Evolutionary conservation across 2,113 vertebrate genomes (phyloP).

Genomic region (Strix uralensis): DNA sequence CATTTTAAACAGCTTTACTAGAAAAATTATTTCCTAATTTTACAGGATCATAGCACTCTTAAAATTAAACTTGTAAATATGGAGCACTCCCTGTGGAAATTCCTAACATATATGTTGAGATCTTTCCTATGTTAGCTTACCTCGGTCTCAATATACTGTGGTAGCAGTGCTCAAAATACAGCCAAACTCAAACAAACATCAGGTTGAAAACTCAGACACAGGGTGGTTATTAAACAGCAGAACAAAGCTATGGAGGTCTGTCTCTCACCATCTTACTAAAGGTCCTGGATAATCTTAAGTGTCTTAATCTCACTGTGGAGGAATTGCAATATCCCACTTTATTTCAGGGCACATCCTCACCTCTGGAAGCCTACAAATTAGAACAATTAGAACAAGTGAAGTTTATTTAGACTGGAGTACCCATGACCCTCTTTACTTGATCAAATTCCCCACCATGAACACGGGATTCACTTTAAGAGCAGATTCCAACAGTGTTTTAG

Average conservation of each 20-base stretch:
- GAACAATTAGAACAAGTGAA: constrained; percentile 27
- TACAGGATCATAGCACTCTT: background rate
- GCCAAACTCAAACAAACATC: constrained; percentile 2
- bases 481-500: background rate
- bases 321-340: constrained; percentile 33
- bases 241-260: constrained; percentile 20
- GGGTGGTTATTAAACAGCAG: background rate
- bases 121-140: background rate
- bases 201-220: background rate
- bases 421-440: background rate
- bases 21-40: background rate
- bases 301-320: constrained; percentile 29
- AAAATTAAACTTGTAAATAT: background rate
- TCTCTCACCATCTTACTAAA: constrained; percentile 48
- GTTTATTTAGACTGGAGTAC: background rate
- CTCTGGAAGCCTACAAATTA: constrained; percentile 34
- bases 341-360: constrained; percentile 49
- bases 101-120: background rate
- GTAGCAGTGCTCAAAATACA: constrained; percentile 2
- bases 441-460: background rate
- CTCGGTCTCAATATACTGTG: background rate
- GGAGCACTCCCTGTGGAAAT: background rate
- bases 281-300: constrained; percentile 16
- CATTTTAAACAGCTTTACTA: background rate
- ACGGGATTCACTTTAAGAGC: background rate